Evolutionary conservation across 2,113 vertebrate genomes (phyloP).

Genomic region (Larimichthys polyactis): DNA sequence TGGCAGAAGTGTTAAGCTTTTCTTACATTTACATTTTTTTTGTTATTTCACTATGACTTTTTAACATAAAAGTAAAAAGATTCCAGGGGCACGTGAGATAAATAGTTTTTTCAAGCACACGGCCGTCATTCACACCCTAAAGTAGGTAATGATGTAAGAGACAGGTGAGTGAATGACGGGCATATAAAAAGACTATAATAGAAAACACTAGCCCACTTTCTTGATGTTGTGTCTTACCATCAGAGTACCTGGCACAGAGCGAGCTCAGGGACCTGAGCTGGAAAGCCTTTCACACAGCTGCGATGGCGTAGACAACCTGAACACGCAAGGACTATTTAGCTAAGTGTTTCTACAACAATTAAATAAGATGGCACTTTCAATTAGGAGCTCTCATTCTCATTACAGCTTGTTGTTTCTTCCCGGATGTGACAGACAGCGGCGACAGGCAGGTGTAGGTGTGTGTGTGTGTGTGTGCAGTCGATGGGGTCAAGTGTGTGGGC

Average conservation of each 20-base stretch:
- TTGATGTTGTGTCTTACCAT: not conserved
- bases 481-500: conserved; percentile 43
- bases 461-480: not conserved
- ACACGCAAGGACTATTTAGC: conserved; percentile 8
- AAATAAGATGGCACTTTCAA: conserved; percentile 65
- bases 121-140: not conserved
- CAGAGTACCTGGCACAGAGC: not conserved
- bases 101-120: conserved; percentile 11
- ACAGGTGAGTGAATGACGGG: conserved; percentile 22
- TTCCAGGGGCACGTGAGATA: not conserved
- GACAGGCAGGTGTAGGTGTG: conserved; percentile 45
- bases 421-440: conserved; percentile 55
- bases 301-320: conserved; percentile 44
- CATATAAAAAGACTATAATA: conserved; percentile 11
- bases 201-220: conserved; percentile 6
- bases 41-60: not conserved
- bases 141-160: conserved; percentile 9
- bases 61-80: not conserved
- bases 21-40: not conserved
- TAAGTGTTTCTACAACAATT: conserved; percentile 73
- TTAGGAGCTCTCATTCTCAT: conserved; percentile 73
- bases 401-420: conserved; percentile 60
- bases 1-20: not conserved
- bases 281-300: conserved; percentile 16
- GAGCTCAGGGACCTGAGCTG: conserved; percentile 19